Evolutionary conservation across 2,888 invertebrate genomes (phyloP), one percentile per base, ranked within the genome.

Genomic region (Drosophila melanocephala): DNA sequence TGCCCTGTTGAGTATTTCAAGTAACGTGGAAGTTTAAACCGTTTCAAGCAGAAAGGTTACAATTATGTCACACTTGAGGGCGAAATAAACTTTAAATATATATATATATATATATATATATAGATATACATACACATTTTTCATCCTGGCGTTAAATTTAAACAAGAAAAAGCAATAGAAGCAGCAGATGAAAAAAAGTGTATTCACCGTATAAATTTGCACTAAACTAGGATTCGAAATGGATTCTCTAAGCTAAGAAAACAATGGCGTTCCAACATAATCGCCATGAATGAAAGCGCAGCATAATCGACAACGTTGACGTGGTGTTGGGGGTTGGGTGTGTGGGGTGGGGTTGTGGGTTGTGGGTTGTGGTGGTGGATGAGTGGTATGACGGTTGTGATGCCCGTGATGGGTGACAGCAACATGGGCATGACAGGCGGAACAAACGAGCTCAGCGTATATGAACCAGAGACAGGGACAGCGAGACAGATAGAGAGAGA

Each of bases 201-300:
- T 74, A 75, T 79, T 75, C 83, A 81, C 61, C 76, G 87, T 75
- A 91, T 91, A 89, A 91, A 89, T 91, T 91, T 87, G 72, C 89
- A 85, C 90, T 91, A 89, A 89, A 91, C 89, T 90, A 84, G 89
- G 87, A 89, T 89, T 90, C 72, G 74, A 76, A 91, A 83, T 81
- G 88, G 90, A 91, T 88, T 90, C 85, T 77, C 81, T 79, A 80
- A 82, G 85, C 85, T 75, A 79, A 75, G 66, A 62, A 87, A 84
- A 90, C 87, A 87, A 90, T 84, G 91, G 87, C 71, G 64, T 64
- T 64, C 61, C 64, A 58, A 77, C 88, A 87, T 87, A 87, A 87
- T 87, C 87, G 87, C 91, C 77, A 72, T 87, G 89, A 89, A 87
- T 84, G 86, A 86, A 86, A 87, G 73, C 87, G 89, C 87, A 89